A percentile compares a stretch with the other conserved stretches of the same genome.
These are phyloP conservation scores for Actenoides hombroni DNA, from an alignment of 2,113 vertebrate species.

Conservation along the genomic window DNA sequence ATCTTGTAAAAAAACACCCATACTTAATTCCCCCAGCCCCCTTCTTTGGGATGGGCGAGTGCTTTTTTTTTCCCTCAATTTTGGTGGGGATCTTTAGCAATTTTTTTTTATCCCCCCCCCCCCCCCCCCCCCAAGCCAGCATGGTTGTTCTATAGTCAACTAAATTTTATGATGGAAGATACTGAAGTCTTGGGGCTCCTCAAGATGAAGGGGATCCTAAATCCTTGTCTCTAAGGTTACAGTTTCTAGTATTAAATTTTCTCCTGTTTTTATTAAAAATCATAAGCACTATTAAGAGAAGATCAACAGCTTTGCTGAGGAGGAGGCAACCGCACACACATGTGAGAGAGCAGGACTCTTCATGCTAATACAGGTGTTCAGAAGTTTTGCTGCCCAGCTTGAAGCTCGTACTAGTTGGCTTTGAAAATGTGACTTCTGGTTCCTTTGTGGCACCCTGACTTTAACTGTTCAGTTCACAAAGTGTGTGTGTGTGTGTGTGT, in stretches of 20 bases:
- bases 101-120: too few species aligned
- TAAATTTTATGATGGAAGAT: not conserved
- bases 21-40: too few species aligned
- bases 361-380: not conserved
- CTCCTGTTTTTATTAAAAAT: not conserved
- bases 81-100: too few species aligned
- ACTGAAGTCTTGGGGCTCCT: not conserved
- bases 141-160: not conserved
- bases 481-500: rapidly evolving
- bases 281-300: not conserved
- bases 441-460: not conserved
- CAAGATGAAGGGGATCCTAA: not conserved
- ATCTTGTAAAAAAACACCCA: too few species aligned
- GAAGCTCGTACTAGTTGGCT: not conserved
- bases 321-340: not conserved
- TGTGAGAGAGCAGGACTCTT: not conserved
- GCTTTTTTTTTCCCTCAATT: too few species aligned
- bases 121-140: not conserved
- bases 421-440: not conserved
- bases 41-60: too few species aligned
- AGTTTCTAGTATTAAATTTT: not conserved
- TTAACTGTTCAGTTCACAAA: not conserved
- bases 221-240: not conserved
- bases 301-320: not conserved
- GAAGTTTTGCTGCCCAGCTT: not conserved